Evolutionary conservation across 2,888 invertebrate species (phyloP), one percentile per base, ranked within the genome.

Genomic region (Tenthredo mesomela): DNA sequence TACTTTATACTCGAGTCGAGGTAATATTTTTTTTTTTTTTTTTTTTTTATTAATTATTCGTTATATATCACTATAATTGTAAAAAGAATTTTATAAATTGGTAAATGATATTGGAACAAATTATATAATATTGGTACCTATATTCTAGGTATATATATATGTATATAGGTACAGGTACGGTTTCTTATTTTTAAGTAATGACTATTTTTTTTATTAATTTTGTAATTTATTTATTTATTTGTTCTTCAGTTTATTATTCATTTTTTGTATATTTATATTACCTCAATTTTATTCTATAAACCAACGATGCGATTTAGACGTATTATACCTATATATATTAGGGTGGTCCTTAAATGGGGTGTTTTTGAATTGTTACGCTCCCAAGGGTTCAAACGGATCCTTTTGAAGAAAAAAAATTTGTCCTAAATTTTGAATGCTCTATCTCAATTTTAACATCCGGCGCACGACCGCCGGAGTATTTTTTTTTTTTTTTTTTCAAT

Each of bases 71-170:
- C 9, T n/a, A 33, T 37, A 15, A 33, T 6, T 70, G 70, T 70
- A 37, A 70, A 70, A 70, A 37, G n/a, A 70, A 70, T 70, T 37
- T 70, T 37, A 37, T n/a, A 70, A 70, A 70, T 37, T 37, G 70
- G n/a, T 25, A 70, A 70, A n/a, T 70, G 12, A 70, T 47, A 47
- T 70, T 33, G 1, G 33, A 70, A 70, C 37, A 29, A 70, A 70
- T 70, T n/a, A 29, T 65, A 29, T 29, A 2, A 29, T 29, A 33
- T 70, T 33, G 0, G 6, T 70, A 37, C 18, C 70, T 29, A 70
- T 29, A 47, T 47, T 47, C 12, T 47, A 47, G 47, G 47, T 15
- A 47, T 12, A 47, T 29, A n/a, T n/a, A n/a, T n/a, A n/a, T n/a
- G n/a, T n/a, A n/a, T 33, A 33, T 12, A 47, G 12, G 15, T 43